phyloP scores from a whole-genome alignment of 2,113 vertebrate genomes.

The Cyanoliseus patagonus region DNA sequence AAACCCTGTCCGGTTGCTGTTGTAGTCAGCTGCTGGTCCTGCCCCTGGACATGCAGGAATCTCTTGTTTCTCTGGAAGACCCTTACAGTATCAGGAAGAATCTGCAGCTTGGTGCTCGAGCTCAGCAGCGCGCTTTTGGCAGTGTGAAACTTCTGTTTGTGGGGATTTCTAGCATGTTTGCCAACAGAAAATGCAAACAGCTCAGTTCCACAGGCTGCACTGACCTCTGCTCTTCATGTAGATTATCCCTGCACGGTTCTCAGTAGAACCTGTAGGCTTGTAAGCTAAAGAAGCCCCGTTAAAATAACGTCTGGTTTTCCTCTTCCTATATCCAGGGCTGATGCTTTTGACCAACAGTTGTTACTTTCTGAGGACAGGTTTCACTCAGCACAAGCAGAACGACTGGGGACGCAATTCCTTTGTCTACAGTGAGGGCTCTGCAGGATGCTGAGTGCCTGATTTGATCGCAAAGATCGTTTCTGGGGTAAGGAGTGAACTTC shows the following conservation, averaged over 20 bases:
- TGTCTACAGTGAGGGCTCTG: fast-evolving
- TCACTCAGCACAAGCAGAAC: not conserved
- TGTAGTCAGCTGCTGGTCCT: not conserved
- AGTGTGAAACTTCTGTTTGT: not conserved
- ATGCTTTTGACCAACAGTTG: not conserved
- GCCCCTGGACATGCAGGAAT: not conserved
- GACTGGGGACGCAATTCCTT: not conserved
- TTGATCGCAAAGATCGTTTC: not conserved
- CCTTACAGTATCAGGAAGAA: not conserved
- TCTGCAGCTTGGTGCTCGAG: not conserved
- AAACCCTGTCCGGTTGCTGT: not conserved
- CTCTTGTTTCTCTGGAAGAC: not conserved
- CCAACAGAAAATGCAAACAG: not conserved
- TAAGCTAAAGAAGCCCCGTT: not conserved
- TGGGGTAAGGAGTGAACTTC: not conserved
- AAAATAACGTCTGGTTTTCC: not conserved
- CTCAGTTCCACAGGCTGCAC: not conserved
- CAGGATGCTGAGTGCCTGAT: not conserved
- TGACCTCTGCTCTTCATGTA: not conserved
- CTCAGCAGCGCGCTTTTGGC: not conserved
- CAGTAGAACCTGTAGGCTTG: not conserved
- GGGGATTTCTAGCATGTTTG: not conserved
- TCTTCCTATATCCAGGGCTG: not conserved
- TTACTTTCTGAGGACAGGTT: not conserved
- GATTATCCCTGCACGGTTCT: not conserved